Percentiles rank a stretch among this genome's conserved stretches.
Conservation (phyloP, 2,797 vertebrate species). For the Sebastes nivosus region DNA sequence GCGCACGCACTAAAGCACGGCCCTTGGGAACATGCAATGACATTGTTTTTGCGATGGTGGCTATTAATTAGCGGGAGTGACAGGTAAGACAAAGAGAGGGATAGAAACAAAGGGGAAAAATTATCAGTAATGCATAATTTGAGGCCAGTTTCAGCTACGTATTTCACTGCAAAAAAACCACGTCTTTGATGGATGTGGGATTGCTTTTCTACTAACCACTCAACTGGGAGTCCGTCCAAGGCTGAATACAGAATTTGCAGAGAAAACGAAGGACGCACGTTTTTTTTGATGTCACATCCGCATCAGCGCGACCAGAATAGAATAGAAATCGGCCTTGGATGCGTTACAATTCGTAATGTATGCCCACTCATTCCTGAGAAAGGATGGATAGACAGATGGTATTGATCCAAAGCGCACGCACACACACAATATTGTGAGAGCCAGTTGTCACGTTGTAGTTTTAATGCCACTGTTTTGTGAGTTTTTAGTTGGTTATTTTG, state of each 20-base stretch:
- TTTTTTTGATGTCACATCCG: conserved; percentile 32
- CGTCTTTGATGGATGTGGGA: conserved; percentile 17
- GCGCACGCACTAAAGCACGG: neutral
- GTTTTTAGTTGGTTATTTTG: neutral
- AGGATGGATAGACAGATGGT: conserved; percentile 31
- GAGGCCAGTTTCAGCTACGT: neutral
- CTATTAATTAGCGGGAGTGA: conserved; percentile 49
- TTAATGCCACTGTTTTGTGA: neutral
- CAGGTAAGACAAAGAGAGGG: conserved; percentile 16
- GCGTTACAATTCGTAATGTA: conserved; percentile 37
- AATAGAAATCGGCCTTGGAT: conserved; percentile 35
- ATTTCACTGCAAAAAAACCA: neutral
- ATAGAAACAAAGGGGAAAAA: neutral
- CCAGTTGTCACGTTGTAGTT: neutral
- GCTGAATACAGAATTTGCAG: conserved; percentile 24
- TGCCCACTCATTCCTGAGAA: conserved; percentile 45
- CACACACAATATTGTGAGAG: neutral
- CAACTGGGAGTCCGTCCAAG: conserved; percentile 16
- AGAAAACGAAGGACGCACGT: conserved; percentile 35
- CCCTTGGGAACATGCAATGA: conserved; percentile 37
- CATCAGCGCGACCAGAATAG: conserved; percentile 32
- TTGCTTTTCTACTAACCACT: conserved; percentile 17
- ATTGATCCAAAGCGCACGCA: conserved; percentile 29
- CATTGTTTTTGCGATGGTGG: conserved; percentile 34
- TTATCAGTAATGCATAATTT: neutral